Evolutionary conservation across 2,113 vertebrate species (phyloP).

Genomic region (Mus pahari): DNA sequence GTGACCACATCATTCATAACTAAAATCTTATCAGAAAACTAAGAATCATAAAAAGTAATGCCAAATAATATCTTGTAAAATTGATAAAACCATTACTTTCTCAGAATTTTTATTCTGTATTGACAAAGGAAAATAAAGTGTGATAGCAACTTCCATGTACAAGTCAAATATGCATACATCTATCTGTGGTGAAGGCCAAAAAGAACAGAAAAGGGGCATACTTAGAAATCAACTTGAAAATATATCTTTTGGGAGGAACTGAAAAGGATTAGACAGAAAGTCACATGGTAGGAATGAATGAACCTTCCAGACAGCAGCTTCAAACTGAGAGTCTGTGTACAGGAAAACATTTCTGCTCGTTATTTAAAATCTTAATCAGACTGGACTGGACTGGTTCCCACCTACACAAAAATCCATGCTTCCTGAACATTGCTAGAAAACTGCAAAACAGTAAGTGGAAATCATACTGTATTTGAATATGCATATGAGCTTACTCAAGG

Average conservation of each 20-base stretch:
- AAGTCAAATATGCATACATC: neutral
- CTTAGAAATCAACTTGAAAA: neutral
- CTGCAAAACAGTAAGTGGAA: neutral
- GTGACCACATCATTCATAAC: neutral
- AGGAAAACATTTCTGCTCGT: neutral
- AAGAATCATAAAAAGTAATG: neutral
- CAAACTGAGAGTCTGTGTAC: neutral
- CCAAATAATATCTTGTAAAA: neutral
- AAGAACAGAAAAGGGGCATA: neutral
- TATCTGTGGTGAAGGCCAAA: rapidly evolving
- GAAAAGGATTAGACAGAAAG: neutral
- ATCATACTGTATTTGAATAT: neutral
- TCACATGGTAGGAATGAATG: neutral
- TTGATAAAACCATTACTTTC: neutral
- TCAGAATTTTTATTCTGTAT: neutral
- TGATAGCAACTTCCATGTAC: neutral
- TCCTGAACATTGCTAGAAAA: neutral
- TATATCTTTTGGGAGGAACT: neutral
- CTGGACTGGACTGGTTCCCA: neutral
- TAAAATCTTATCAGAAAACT: neutral
- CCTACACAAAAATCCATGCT: neutral
- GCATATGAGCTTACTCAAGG: neutral
- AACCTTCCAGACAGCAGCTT: no score
- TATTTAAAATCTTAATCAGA: neutral
- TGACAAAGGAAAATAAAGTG: neutral